Conservation (phyloP, 2,113 vertebrate genomes). For the Myotis brandtii region DNA sequence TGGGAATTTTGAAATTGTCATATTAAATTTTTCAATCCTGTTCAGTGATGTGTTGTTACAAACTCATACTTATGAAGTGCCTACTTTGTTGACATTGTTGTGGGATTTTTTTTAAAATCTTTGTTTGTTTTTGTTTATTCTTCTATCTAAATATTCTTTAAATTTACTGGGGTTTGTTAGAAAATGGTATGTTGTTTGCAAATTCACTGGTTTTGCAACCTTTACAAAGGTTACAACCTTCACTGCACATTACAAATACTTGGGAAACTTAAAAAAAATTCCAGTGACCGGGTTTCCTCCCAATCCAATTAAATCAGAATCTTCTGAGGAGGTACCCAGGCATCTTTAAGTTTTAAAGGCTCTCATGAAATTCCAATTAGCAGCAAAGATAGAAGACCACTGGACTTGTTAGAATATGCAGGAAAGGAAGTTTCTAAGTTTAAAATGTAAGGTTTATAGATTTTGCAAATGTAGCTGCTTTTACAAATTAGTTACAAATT, state of each 20-base stretch:
- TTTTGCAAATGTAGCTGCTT: conserved; percentile 43
- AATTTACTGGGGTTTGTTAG: background rate
- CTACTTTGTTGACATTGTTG: background rate
- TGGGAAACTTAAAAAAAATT: conserved; percentile 31
- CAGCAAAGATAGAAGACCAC: background rate
- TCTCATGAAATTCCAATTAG: conserved; percentile 10
- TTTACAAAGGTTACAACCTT: background rate
- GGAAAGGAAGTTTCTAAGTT: conserved; percentile 3
- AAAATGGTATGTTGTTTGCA: background rate
- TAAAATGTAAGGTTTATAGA: conserved; percentile 19
- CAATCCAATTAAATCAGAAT: conserved; percentile 49
- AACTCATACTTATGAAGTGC: background rate
- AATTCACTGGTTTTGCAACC: conserved; percentile 46
- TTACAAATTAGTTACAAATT: conserved; percentile 54
- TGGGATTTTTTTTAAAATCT: no score
- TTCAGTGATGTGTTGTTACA: background rate
- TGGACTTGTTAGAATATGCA: background rate
- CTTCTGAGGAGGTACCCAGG: background rate
- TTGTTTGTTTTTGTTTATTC: background rate
- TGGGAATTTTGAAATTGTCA: background rate
- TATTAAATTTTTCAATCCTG: background rate
- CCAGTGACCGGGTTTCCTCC: background rate
- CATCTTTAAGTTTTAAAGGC: background rate
- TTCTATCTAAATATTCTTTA: conserved; percentile 19
- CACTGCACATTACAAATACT: background rate